Evolutionary conservation across 2,888 invertebrate genomes (phyloP).

Genomic region (Agrotis segetum): DNA sequence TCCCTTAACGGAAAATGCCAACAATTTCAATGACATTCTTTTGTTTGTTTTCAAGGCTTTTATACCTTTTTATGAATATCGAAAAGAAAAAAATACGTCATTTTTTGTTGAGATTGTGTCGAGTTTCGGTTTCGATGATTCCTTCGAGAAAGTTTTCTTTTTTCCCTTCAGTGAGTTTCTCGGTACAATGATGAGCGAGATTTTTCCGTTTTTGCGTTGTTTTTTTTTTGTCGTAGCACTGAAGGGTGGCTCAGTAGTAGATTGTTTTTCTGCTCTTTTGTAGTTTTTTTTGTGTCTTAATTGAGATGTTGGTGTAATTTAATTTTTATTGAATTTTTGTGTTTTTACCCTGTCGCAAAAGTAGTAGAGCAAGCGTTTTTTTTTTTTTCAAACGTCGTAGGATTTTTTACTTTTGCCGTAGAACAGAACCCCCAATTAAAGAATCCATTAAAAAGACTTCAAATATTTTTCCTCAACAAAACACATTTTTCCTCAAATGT

Average conservation of each 20-base stretch:
- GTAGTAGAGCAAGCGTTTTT: not conserved
- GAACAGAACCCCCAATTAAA: conserved; percentile 3
- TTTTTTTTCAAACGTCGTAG: not conserved
- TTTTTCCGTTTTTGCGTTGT: conserved; percentile 18
- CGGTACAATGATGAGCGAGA: conserved; percentile 38
- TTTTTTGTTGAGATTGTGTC: conserved; percentile 47
- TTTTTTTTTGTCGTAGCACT: conserved; percentile 37
- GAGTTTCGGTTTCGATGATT: conserved; percentile 43
- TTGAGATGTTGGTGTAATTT: conserved; percentile 10
- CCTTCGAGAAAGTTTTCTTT: conserved; percentile 31
- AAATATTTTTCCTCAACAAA: not conserved
- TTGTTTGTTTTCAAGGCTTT: conserved; percentile 23
- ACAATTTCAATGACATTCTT: conserved; percentile 9
- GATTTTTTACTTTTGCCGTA: not conserved
- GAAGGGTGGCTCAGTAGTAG: not conserved
- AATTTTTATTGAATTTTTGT: not conserved
- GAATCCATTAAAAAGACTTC: not conserved
- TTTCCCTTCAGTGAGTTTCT: conserved; percentile 44
- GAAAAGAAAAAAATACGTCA: conserved; percentile 39
- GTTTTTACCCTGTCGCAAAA: conserved; percentile 1
- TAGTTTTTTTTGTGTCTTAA: conserved; percentile 16
- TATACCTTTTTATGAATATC: conserved; percentile 29
- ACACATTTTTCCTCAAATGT: not conserved
- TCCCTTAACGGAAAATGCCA: conserved; percentile 3
- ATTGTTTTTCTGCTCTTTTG: conserved; percentile 40